Conservation (phyloP, 2,797 vertebrate species). For the Nyctalus aviator region DNA sequence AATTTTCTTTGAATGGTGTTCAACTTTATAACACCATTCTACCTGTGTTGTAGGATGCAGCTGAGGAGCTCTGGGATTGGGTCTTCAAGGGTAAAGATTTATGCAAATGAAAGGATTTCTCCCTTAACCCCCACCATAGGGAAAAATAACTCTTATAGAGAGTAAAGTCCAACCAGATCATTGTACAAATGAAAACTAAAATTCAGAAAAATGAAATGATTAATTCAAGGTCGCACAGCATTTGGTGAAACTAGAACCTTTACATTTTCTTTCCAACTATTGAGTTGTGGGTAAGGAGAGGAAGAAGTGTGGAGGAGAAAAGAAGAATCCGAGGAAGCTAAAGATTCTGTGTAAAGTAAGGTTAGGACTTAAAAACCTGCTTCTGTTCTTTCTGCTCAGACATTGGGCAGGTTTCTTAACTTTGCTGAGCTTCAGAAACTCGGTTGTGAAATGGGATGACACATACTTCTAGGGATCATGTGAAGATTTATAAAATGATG, state of each 20-base stretch:
- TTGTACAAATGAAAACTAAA: neutral
- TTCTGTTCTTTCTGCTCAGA: neutral
- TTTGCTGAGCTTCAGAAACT: constrained; percentile 18
- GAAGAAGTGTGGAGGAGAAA: neutral
- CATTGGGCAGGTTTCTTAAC: neutral
- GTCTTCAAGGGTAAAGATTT: neutral
- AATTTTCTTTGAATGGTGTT: neutral
- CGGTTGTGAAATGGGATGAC: constrained; percentile 3
- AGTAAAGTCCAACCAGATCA: neutral
- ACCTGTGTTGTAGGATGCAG: too few relatives aligned
- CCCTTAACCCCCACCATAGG: neutral
- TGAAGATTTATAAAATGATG: neutral
- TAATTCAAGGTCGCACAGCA: neutral
- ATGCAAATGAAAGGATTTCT: neutral
- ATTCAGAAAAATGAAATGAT: constrained; percentile 26
- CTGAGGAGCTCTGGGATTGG: neutral
- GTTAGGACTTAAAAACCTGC: neutral
- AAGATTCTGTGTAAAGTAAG: neutral
- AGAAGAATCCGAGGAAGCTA: neutral
- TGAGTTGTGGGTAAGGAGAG: neutral
- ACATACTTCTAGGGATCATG: neutral
- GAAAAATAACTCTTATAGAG: neutral
- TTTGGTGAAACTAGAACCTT: neutral
- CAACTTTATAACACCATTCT: neutral
- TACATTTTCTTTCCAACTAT: constrained; percentile 31